These are phyloP conservation scores for Hesperophylax magnus DNA, from an alignment of 1,140 invertebrate genomes.

Conservation along the genomic window DNA sequence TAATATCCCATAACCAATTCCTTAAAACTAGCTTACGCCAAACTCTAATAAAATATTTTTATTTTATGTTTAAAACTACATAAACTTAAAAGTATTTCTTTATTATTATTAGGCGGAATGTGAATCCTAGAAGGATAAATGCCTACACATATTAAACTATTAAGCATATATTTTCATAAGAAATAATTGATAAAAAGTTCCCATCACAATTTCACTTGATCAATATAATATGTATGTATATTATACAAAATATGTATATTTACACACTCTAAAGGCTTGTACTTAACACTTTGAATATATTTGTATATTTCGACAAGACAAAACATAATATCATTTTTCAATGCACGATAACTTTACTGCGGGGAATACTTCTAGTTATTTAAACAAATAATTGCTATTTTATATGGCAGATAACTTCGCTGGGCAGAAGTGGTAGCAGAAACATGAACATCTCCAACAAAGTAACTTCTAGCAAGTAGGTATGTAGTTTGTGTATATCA, in stretches of 20 bases:
- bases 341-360: background rate
- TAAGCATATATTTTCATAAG: constrained; percentile 34
- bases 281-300: constrained; percentile 40
- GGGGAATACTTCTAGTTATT: constrained; percentile 2
- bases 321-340: constrained; percentile 12
- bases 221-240: constrained; percentile 19
- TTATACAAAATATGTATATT: constrained; percentile 36
- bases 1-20: constrained; percentile 52
- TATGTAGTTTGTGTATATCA: no score
- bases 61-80: constrained; percentile 47
- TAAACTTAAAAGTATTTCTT: constrained; percentile 29
- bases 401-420: constrained; percentile 27
- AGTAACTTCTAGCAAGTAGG: no score
- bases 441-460: no score
- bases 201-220: constrained; percentile 17
- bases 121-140: constrained; percentile 45
- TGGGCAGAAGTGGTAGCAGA: background rate
- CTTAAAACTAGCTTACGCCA: constrained; percentile 49
- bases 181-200: constrained; percentile 36
- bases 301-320: constrained; percentile 26
- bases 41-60: constrained; percentile 52
- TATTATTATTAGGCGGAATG: constrained; percentile 47
- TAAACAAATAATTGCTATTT: constrained; percentile 6
- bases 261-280: constrained; percentile 35
- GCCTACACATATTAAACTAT: constrained; percentile 26